Conservation (phyloP, 1,140 invertebrate species). For the Camponotus vicinus region DNA sequence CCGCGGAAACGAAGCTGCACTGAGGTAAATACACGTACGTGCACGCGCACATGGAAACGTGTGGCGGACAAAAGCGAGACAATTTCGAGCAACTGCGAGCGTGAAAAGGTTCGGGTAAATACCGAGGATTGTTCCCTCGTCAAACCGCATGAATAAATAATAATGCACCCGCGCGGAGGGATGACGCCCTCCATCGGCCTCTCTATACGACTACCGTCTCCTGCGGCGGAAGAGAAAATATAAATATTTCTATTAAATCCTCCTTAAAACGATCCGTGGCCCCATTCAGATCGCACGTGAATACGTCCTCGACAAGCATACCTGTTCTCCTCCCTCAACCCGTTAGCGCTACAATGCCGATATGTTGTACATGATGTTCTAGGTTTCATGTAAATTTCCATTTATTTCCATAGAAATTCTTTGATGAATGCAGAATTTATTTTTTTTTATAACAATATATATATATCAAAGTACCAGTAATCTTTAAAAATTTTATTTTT, state of each 20-base stretch:
- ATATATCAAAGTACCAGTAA: neutral
- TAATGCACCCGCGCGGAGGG: constrained; percentile 70
- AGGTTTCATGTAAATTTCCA: constrained; percentile 2
- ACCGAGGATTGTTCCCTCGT: constrained; percentile 82
- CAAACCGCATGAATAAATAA: constrained; percentile 83
- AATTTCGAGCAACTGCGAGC: constrained; percentile 76
- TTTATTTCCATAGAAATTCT: neutral
- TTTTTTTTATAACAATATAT: constrained; percentile 6
- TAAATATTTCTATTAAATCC: constrained; percentile 83
- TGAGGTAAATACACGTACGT: constrained; percentile 70
- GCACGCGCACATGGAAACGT: constrained; percentile 33
- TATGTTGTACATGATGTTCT: constrained; percentile 21
- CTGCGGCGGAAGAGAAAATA: constrained; percentile 76
- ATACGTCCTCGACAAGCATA: constrained; percentile 47
- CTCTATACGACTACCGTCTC: constrained; percentile 39
- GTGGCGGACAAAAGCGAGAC: constrained; percentile 72
- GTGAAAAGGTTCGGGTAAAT: constrained; percentile 81
- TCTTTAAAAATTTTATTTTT: constrained; percentile 10
- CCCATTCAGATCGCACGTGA: constrained; percentile 50
- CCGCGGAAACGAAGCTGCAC: constrained; percentile 65
- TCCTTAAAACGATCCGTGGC: constrained; percentile 78
- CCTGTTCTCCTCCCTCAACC: constrained; percentile 47
- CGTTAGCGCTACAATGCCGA: constrained; percentile 32
- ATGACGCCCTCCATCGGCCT: constrained; percentile 38
- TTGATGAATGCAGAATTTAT: constrained; percentile 24